These are phyloP conservation scores for Idris sp. DNA, from an alignment of 1,140 invertebrate species.

Conservation along the genomic window DNA sequence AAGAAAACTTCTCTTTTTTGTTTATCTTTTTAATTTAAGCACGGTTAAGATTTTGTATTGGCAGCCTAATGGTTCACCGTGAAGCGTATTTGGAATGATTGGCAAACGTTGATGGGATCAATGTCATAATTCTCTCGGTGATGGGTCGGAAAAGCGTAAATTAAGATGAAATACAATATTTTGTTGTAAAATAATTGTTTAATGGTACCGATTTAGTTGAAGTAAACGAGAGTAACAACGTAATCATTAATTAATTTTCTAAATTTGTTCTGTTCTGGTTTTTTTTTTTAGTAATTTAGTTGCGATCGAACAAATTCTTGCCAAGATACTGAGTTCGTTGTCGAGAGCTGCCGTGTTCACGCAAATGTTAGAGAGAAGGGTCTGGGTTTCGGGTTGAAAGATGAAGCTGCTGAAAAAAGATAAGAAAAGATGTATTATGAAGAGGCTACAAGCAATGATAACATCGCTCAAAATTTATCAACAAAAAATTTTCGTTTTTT, in stretches of 20 bases:
- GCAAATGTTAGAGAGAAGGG: conserved; percentile 81
- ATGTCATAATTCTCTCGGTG: conserved; percentile 9
- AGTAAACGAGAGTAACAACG: conserved; percentile 36
- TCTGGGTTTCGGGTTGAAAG: conserved; percentile 82
- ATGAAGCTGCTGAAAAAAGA: conserved; percentile 81
- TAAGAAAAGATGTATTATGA: conserved; percentile 77
- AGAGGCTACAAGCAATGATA: conserved; percentile 55
- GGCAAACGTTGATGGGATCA: conserved; percentile 30
- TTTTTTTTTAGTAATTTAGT: conserved; percentile 12
- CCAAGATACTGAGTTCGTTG: conserved; percentile 61
- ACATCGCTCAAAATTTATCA: too few species aligned
- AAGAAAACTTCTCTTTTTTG: too few species aligned
- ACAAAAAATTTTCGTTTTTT: too few species aligned
- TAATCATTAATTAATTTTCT: conserved; percentile 31
- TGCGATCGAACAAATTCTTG: conserved; percentile 37
- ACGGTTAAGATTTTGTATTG: conserved; percentile 40
- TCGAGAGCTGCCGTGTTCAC: conserved; percentile 79
- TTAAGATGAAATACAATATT: conserved; percentile 35
- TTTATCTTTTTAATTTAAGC: conserved; percentile 51
- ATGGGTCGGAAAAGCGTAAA: conserved; percentile 20
- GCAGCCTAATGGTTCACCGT: conserved; percentile 49
- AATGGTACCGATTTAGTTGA: conserved; percentile 41
- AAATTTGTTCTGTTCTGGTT: conserved; percentile 30
- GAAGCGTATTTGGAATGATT: conserved; percentile 33
- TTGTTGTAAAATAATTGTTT: conserved; percentile 51